A percentile compares a stretch with the other conserved stretches of the same genome.
These are phyloP conservation scores for Dysidea cf. avara DNA, from an alignment of 37 sponge, comb jelly and placozoan species.

Conservation along the genomic window DNA sequence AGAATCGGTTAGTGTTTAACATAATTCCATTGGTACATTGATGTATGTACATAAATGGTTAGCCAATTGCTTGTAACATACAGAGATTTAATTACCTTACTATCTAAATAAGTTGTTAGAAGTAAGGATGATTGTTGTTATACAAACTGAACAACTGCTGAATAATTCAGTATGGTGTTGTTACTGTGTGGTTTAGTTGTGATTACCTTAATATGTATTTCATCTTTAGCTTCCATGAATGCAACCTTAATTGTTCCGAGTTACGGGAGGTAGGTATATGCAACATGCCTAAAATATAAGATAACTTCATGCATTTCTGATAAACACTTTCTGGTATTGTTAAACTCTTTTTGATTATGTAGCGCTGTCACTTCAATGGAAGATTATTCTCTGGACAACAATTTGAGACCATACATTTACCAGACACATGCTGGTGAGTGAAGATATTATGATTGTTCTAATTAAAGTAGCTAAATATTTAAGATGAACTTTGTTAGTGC, in stretches of 20 bases:
- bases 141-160: no score
- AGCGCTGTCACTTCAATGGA: background rate
- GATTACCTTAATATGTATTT: background rate
- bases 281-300: no score
- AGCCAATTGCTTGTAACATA: no score
- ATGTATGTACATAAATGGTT: no score
- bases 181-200: background rate
- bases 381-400: constrained; percentile 39
- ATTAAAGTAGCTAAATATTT: no score
- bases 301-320: background rate
- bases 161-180: no score
- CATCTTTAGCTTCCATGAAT: constrained; percentile 26
- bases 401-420: constrained; percentile 51
- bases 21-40: no score
- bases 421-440: constrained; percentile 63
- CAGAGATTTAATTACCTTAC: no score
- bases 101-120: no score
- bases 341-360: no score
- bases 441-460: background rate
- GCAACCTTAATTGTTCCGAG: background rate
- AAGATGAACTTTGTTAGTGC: no score
- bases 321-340: constrained; percentile 1
- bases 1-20: constrained; percentile 21
- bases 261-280: constrained; percentile 11
- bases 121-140: no score